Conservation (phyloP, 1,140 invertebrate genomes). For the Aradophagus sp. region DNA sequence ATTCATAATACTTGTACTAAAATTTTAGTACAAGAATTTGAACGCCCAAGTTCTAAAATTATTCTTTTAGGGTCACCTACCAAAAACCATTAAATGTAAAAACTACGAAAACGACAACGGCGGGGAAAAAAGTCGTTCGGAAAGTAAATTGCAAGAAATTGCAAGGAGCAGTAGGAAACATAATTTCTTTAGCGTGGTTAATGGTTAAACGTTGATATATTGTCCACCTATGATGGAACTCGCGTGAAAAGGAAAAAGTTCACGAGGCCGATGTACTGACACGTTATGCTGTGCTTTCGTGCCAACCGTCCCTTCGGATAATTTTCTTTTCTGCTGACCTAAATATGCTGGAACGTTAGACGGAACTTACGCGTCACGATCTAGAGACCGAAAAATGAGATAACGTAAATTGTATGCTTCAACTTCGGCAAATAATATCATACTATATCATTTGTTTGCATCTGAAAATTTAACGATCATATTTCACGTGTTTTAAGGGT, state of each 20-base stretch:
- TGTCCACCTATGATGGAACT: conserved; percentile 48
- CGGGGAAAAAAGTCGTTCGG: conserved; percentile 1
- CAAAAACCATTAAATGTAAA: no score
- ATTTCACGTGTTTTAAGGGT: no score
- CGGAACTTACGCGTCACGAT: conserved; percentile 18
- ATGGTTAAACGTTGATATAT: conserved; percentile 40
- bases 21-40: neutral
- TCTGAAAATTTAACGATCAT: no score
- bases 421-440: no score
- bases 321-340: conserved; percentile 51
- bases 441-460: no score
- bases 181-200: conserved; percentile 36
- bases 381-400: conserved; percentile 12
- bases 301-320: conserved; percentile 50
- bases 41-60: neutral
- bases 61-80: neutral
- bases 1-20: no score
- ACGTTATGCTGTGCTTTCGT: conserved; percentile 49
- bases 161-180: conserved; percentile 10
- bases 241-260: conserved; percentile 57
- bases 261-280: conserved; percentile 51
- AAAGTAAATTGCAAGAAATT: conserved; percentile 24
- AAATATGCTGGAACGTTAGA: conserved; percentile 40
- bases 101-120: no score
- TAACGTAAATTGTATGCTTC: no score